phyloP scores from a whole-genome alignment of 2,113 vertebrate species.

The Opisthocomus hoazin region DNA sequence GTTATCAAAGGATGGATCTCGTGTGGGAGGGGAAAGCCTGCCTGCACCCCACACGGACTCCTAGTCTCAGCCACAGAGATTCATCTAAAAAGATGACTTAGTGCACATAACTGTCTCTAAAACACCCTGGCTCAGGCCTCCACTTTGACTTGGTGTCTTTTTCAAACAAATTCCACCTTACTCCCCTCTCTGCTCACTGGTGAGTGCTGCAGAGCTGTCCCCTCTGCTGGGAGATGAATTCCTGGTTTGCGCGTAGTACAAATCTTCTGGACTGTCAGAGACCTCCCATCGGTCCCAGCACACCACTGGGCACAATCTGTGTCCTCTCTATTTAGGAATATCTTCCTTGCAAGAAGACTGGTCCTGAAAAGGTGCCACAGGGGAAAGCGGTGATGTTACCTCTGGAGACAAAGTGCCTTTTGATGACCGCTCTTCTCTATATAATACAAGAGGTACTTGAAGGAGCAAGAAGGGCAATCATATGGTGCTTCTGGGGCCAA shows the following conservation, averaged over 20 bases:
- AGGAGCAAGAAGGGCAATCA: background rate
- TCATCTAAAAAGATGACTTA: background rate
- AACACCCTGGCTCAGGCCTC: background rate
- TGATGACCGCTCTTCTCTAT: background rate
- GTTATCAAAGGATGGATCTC: conserved; percentile 21
- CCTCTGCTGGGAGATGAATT: background rate
- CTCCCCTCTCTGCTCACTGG: background rate
- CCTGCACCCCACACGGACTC: background rate
- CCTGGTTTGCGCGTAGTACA: background rate
- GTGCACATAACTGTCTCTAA: background rate
- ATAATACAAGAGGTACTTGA: background rate
- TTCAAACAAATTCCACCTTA: background rate
- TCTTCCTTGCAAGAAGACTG: background rate
- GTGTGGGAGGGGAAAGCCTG: conserved; percentile 61
- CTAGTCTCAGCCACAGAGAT: background rate
- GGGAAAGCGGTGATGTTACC: background rate
- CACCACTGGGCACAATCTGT: background rate
- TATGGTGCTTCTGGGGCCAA: background rate
- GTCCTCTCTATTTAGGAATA: background rate
- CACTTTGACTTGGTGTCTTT: background rate
- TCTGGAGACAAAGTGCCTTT: background rate
- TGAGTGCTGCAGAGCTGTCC: background rate
- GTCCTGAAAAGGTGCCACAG: background rate
- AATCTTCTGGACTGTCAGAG: background rate
- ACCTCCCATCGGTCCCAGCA: background rate